Base-by-base conservation (phyloP, 2,888 invertebrate genomes). In the Onchidella celtica region DNA sequence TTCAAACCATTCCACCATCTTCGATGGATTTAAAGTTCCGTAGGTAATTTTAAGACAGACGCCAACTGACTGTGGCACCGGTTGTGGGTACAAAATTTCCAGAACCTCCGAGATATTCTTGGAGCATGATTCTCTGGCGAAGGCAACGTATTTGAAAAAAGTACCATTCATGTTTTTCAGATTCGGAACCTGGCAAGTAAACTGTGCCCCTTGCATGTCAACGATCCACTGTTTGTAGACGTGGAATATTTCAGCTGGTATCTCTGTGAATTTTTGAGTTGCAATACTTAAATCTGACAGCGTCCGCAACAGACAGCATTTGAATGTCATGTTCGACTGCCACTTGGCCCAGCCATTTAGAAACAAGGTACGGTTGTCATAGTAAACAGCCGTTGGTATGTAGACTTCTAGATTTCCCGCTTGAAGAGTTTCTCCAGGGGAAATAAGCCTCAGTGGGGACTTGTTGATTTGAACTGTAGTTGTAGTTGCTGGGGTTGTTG, bases 1-100 rank as follows among this genome's bases (percentile, higher is more conserved):
- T 47, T 70, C 70, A 36, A 70, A 40, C 70, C 70, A 70, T 34
- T 68, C 70, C 40, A 70, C 36, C 40, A 70, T 24, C 70, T 34
- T n/a, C 40, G 36, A 38, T 3, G 70, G 70, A 47, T 70, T 24
- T 6, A 70, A 3, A 14, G 9, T 38, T 3, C 38, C 38, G 47
- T 40, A 70, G 4, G 70, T n/a, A 4, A 70, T 32, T 27, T 70
- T 70, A 38, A 70, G 24, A 40, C 70, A 70, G 17, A 70, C 11
- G 6, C 70, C 70, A 14, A 70, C 70, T 21, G 70, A 70, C 4
- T 70, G 36, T 27, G 38, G 11, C 3, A 70, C 27, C 40, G n/a
- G 14, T 70, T 70, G 14, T 9, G 34, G 36, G 40, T n/a, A n/a
- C 47, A 40, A 38, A 21, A 70, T 70, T 14, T n/a, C 17, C 29